Conservation (phyloP, 1,140 invertebrate species). For the Helicoverpa zea region DNA sequence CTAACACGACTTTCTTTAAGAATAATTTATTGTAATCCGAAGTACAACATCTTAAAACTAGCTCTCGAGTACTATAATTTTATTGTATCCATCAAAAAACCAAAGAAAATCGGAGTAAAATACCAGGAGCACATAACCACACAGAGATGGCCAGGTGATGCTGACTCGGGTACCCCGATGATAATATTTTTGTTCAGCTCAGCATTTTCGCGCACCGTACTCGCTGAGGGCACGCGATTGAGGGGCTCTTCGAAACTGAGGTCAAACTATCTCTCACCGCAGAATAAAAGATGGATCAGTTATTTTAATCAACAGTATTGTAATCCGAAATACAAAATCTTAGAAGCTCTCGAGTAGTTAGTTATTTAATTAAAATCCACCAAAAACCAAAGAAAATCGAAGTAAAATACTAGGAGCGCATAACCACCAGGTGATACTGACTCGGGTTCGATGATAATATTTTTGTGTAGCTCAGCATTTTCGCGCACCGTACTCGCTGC, state of each 20-base stretch:
- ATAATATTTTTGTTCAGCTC: constrained; percentile 47
- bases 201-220: constrained; percentile 49
- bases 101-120: neutral
- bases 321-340: no score
- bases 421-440: constrained; percentile 46
- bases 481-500: constrained; percentile 43
- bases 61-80: no score
- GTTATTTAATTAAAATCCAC: no score
- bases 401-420: constrained; percentile 49
- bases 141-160: constrained; percentile 29
- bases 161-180: constrained; percentile 27
- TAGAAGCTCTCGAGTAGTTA: no score
- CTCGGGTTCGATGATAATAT: constrained; percentile 41
- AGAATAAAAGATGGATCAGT: no score
- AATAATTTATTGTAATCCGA: no score
- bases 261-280: neutral
- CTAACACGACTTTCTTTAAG: no score
- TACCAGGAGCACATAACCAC: constrained; percentile 51
- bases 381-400: neutral
- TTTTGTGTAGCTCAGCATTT: constrained; percentile 48
- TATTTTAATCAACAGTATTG: no score
- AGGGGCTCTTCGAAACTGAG: constrained; percentile 25
- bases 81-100: no score
- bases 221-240: constrained; percentile 27
- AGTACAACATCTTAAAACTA: no score